Percentiles rank a stretch among this genome's conserved stretches.
Evolutionary conservation across 2,113 vertebrate genomes (phyloP).

Genomic region (Clarias batrachus): DNA sequence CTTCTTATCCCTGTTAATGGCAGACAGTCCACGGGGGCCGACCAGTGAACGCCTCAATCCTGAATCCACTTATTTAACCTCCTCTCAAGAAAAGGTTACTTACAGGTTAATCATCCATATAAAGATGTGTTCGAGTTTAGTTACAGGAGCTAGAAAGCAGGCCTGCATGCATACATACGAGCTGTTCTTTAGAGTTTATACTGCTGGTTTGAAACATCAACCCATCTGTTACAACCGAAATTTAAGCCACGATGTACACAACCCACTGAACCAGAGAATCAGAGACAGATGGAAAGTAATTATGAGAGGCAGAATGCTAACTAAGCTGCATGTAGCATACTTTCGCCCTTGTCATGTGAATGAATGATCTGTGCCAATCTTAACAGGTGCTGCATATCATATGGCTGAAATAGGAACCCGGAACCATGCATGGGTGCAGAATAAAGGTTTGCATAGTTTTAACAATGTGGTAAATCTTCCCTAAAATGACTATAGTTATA

Average conservation of each 20-base stretch:
- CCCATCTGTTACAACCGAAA: constrained; percentile 14
- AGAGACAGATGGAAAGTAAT: constrained; percentile 17
- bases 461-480: background rate
- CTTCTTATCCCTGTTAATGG: constrained; percentile 34
- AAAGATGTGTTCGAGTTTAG: constrained; percentile 18
- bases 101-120: constrained; percentile 40
- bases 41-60: constrained; percentile 14
- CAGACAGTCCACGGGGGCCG: constrained; percentile 22
- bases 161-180: background rate
- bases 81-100: constrained; percentile 25
- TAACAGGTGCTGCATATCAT: constrained; percentile 1
- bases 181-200: background rate
- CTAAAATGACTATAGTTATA: background rate
- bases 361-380: constrained; percentile 10
- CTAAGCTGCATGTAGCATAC: background rate
- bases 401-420: background rate
- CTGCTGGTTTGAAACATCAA: background rate
- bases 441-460: background rate
- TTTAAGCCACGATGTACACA: background rate
- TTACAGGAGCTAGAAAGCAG: constrained; percentile 13
- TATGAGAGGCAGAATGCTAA: background rate
- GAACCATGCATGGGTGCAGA: background rate
- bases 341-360: constrained; percentile 5
- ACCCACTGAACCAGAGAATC: background rate
- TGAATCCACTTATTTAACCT: constrained; percentile 35